Base-by-base conservation (phyloP, 1,140 invertebrate species). In the Aphis gossypii region DNA sequence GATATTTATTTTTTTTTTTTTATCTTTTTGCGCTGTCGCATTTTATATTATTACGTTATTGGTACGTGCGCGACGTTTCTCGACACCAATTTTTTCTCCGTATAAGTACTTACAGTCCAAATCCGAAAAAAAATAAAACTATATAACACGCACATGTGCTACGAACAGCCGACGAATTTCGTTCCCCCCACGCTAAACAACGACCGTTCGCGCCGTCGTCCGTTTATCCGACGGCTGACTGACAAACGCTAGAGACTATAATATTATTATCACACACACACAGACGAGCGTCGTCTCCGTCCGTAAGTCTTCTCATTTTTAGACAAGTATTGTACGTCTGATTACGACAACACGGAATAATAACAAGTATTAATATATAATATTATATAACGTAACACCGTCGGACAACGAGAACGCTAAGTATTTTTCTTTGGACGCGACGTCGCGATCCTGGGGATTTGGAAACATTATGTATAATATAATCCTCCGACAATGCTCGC, bases 191-290 rank as follows among this genome's bases (percentile, higher is more conserved):
- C 2, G 41, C 38, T 84, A 84, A 84, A 84, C 11, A 41, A 23
- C 83, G 20, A 41, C 23, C 35, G 35, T 38, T 38, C 23, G 83
- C 38, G 38, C 83, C 76, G 35, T 82, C 20, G 76, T 38, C 38
- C 83, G 83, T 84, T 84, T 84, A 84, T 41, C 38, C 35, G 83
- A 84, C 83, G 83, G 44, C 76, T 82, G 76, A 82, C 76, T 82
- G 76, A 82, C 76, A 82, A 82, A 82, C 76, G n/a, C 35, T 18
- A 82, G 76, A 38, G 35, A 21, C 35, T 35, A 20, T 14, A 30
- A n/a, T 84, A 84, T 25, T 84, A 84, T 25, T 60, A 60, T 68
- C 30, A n/a, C 30, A n/a, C 60, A n/a, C 60, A 30, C 30, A 14
- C 60, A n/a, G 30, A 30, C 30, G 14, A n/a, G 60, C 21, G 60